A percentile compares a stretch with the other conserved stretches of the same genome.
phyloP scores from a whole-genome alignment of 2,888 invertebrate species.

The Teinopalpus imperialis region DNA sequence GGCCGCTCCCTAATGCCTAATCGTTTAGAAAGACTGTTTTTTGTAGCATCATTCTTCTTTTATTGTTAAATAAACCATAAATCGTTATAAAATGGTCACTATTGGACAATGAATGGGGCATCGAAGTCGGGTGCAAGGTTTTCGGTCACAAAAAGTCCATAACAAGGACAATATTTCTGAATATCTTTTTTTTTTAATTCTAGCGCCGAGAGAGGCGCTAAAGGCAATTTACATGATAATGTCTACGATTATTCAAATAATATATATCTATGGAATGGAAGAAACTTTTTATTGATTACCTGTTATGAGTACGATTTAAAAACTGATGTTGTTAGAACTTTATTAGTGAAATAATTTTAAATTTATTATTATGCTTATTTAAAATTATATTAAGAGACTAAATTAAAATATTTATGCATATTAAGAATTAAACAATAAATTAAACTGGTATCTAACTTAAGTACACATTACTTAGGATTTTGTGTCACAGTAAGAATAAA shows the following conservation, averaged over 20 bases:
- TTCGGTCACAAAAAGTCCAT: slow-evolving; percentile 44
- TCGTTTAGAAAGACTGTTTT: slow-evolving; percentile 38
- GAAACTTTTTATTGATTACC: slow-evolving; percentile 35
- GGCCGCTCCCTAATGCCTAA: slow-evolving; percentile 43
- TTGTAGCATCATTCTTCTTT: slow-evolving; percentile 49
- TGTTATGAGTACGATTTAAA: slow-evolving; percentile 4
- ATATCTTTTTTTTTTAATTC: slow-evolving; percentile 37
- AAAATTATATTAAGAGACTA: too few relatives aligned
- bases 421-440: too few relatives aligned
- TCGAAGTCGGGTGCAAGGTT: slow-evolving; percentile 47
- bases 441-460: not conserved
- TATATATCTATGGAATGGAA: slow-evolving; percentile 44
- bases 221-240: slow-evolving; percentile 68
- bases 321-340: not conserved
- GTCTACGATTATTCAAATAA: slow-evolving; percentile 53
- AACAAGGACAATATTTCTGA: slow-evolving; percentile 59
- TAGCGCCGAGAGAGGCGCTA: slow-evolving; percentile 72
- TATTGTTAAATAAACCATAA: slow-evolving; percentile 81
- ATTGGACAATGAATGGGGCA: slow-evolving; percentile 59
- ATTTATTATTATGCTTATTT: too few relatives aligned
- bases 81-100: slow-evolving; percentile 75
- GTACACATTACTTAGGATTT: too few relatives aligned
- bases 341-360: slow-evolving; percentile 5
- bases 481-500: not conserved
- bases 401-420: too few relatives aligned